These are phyloP conservation scores for Urocynchramus pylzowi DNA, from an alignment of 2,113 vertebrate genomes.

Conservation along the genomic window DNA sequence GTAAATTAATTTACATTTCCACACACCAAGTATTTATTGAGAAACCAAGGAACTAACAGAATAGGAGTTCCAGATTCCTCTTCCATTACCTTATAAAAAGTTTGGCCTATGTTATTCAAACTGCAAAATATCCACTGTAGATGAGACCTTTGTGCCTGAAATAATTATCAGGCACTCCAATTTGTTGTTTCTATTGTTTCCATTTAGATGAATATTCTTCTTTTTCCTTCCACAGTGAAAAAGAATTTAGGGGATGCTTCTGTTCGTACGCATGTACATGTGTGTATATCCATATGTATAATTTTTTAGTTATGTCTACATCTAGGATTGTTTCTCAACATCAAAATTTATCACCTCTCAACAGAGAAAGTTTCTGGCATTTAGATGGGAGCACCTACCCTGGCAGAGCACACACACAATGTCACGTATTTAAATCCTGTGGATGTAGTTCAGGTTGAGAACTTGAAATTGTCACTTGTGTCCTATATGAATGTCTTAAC, in stretches of 20 bases:
- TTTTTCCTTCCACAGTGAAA: background rate
- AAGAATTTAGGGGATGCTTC: background rate
- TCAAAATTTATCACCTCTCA: background rate
- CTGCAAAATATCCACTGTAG: background rate
- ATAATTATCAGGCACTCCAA: background rate
- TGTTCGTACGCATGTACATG: accelerated
- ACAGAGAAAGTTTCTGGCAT: background rate
- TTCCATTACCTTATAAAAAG: background rate
- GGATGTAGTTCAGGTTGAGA: constrained; percentile 3
- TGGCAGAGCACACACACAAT: background rate
- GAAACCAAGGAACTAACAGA: background rate
- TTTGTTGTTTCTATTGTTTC: background rate
- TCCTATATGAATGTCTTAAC: constrained; percentile 20
- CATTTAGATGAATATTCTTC: background rate
- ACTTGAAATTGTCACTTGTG: background rate
- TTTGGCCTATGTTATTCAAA: background rate
- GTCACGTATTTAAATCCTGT: background rate
- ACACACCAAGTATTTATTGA: background rate
- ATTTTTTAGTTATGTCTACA: background rate
- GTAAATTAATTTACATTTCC: background rate
- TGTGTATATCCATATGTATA: background rate
- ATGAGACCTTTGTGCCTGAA: background rate
- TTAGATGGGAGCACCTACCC: background rate
- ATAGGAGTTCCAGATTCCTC: background rate
- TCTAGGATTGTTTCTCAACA: background rate